phyloP scores from a whole-genome alignment of 2,797 vertebrate species.

The Acanthopagrus latus region DNA sequence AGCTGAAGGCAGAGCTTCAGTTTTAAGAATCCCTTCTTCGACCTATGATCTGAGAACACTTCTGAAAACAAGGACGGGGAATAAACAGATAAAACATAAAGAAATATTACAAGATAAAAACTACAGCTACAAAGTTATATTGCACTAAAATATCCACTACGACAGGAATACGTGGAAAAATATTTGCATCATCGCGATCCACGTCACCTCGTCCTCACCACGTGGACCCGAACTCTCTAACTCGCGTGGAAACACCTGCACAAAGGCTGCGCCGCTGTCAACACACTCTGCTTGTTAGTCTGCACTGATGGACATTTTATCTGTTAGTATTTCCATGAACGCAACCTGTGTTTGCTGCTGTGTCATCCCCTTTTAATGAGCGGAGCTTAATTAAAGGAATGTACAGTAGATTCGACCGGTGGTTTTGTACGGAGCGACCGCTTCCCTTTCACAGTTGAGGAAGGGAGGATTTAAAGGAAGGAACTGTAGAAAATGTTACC shows the following conservation, averaged over 20 bases:
- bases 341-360: not conserved
- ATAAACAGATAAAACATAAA: not conserved
- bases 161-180: constrained; percentile 8
- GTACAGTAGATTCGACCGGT: constrained; percentile 24
- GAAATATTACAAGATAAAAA: not conserved
- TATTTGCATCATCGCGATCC: not conserved
- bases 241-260: not conserved
- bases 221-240: constrained; percentile 20
- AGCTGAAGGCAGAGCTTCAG: constrained; percentile 12
- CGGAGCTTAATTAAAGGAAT: constrained; percentile 52
- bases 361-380: constrained; percentile 1
- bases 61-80: not conserved
- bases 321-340: not conserved
- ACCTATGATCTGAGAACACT: constrained; percentile 25
- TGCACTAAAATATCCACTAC: constrained; percentile 35
- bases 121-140: constrained; percentile 40
- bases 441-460: not conserved
- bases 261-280: not conserved
- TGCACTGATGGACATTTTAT: not conserved
- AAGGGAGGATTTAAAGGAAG: constrained; percentile 50
- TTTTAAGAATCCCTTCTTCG: constrained; percentile 20
- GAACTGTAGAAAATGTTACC: constrained; percentile 16
- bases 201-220: not conserved
- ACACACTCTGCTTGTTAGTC: constrained; percentile 8
- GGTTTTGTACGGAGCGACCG: not conserved